Conservation (phyloP, 2,797 vertebrate genomes). For the Eurystomus glaucurus region DNA sequence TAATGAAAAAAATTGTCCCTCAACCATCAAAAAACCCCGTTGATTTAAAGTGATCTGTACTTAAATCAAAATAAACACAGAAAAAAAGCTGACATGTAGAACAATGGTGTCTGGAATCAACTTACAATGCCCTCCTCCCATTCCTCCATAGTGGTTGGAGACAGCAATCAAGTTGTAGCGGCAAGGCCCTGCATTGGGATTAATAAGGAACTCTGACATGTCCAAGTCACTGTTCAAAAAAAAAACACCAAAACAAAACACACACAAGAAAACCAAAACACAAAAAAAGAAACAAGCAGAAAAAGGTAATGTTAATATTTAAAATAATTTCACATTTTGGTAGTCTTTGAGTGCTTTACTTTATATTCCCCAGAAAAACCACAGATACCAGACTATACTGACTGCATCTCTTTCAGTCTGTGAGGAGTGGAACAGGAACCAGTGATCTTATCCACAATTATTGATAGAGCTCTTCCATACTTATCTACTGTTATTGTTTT, state of each 20-base stretch:
- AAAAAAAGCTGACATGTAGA: constrained; percentile 14
- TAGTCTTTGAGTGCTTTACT: background rate
- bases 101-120: background rate
- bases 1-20: background rate
- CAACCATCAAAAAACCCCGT: background rate
- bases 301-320: constrained; percentile 41
- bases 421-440: background rate
- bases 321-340: background rate
- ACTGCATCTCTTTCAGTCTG: background rate
- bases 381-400: background rate
- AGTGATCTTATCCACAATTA: background rate
- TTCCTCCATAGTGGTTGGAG: constrained; percentile 99
- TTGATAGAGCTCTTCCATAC: background rate
- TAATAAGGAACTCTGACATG: constrained; percentile 99
- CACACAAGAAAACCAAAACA: background rate
- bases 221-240: constrained; percentile 92
- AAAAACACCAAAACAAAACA: background rate
- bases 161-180: constrained; percentile 97
- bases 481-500: background rate
- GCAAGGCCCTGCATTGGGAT: constrained; percentile 95
- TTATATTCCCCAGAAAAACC: background rate
- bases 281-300: background rate
- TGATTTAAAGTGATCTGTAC: background rate
- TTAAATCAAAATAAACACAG: background rate
- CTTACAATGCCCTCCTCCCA: constrained; percentile 99